Evolutionary conservation across 2,113 vertebrate genomes (phyloP).

Genomic region (Probosciger aterrimus): DNA sequence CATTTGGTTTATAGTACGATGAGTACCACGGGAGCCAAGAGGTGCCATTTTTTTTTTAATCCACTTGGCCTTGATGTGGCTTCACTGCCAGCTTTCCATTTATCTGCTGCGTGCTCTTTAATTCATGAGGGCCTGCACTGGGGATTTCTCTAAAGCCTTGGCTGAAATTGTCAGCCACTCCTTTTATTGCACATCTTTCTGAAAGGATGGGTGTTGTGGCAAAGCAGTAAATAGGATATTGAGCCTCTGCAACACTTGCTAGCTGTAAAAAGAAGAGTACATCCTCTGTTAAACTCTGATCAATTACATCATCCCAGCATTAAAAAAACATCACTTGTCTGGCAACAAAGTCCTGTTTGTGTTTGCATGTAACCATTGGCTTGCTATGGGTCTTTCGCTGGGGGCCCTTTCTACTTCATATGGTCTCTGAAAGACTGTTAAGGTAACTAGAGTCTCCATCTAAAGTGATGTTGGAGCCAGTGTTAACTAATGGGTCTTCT

Average conservation of each 20-base stretch:
- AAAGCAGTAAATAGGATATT: conserved; percentile 27
- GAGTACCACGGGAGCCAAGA: neutral
- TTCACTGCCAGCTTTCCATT: conserved; percentile 32
- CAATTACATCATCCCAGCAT: conserved; percentile 32
- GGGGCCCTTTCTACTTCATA: neutral
- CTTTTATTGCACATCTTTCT: conserved; percentile 20
- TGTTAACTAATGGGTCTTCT: neutral
- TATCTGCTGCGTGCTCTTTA: conserved; percentile 10
- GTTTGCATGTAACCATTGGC: neutral
- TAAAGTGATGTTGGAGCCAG: conserved; percentile 18
- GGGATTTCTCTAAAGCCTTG: conserved; percentile 49
- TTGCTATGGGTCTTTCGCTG: neutral
- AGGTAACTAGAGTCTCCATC: neutral
- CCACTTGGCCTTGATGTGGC: conserved; percentile 12
- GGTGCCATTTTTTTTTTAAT: neutral
- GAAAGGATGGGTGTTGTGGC: conserved; percentile 34
- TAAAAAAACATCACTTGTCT: conserved; percentile 33
- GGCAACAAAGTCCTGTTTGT: neutral
- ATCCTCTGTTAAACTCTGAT: conserved; percentile 43
- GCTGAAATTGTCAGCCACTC: conserved; percentile 26
- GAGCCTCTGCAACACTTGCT: neutral
- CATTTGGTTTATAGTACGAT: neutral
- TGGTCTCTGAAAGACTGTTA: neutral
- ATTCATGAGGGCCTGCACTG: conserved; percentile 22
- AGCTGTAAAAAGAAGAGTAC: neutral